A percentile compares a stretch with the other conserved stretches of the same genome.
phyloP scores from a whole-genome alignment of 2,888 invertebrate genomes.

The Oxyteleia sp. region DNA sequence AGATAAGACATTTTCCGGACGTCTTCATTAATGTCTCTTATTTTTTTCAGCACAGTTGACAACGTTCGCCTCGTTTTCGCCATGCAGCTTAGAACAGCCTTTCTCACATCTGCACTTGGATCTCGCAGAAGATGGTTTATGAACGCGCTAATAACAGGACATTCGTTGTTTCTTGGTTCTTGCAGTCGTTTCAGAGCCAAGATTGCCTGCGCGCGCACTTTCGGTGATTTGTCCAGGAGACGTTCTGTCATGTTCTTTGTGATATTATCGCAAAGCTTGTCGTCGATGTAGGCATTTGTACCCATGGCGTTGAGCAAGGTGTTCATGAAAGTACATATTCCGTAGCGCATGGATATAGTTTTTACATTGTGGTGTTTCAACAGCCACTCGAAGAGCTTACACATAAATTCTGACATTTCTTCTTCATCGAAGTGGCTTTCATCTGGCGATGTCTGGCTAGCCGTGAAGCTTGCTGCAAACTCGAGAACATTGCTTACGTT shows the following conservation, averaged over 20 bases:
- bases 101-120: slow-evolving; percentile 92
- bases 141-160: slow-evolving; percentile 92
- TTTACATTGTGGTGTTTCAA: slow-evolving; percentile 89
- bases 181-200: slow-evolving; percentile 93
- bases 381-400: slow-evolving; percentile 90
- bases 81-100: slow-evolving; percentile 92
- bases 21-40: slow-evolving; percentile 93
- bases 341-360: slow-evolving; percentile 90
- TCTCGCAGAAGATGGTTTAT: slow-evolving; percentile 92
- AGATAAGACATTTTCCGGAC: slow-evolving; percentile 90
- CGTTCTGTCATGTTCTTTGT: slow-evolving; percentile 91
- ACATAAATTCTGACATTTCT: too few species aligned
- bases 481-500: slow-evolving; percentile 91
- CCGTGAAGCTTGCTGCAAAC: slow-evolving; percentile 92
- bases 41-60: slow-evolving; percentile 91
- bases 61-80: slow-evolving; percentile 92
- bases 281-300: slow-evolving; percentile 93
- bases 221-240: slow-evolving; percentile 91
- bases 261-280: slow-evolving; percentile 92
- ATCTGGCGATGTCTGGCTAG: slow-evolving; percentile 88
- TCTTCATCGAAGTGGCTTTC: slow-evolving; percentile 88
- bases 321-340: slow-evolving; percentile 93
- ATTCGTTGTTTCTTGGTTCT: slow-evolving; percentile 92
- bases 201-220: slow-evolving; percentile 94
- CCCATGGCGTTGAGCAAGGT: slow-evolving; percentile 92